Evolutionary conservation across 2,113 vertebrate species (phyloP).

Genomic region (Psilopsiagon aurifrons): DNA sequence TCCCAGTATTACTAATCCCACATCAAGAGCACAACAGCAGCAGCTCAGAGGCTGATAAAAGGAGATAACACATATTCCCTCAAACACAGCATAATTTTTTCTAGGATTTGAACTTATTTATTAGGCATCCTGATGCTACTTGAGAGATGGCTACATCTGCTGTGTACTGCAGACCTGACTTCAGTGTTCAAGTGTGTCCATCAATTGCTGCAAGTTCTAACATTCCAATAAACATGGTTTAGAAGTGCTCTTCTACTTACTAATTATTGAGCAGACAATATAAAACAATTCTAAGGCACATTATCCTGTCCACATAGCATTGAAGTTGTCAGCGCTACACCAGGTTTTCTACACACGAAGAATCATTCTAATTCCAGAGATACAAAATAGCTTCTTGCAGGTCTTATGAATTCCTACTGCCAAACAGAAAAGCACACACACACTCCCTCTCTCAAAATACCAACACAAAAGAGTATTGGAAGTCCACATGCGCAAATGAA

Average conservation of each 20-base stretch:
- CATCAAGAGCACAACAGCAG: conserved; percentile 16
- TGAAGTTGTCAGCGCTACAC: neutral
- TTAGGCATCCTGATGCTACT: neutral
- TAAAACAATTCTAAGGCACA: neutral
- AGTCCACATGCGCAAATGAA: neutral
- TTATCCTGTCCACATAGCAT: neutral
- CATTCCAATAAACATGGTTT: neutral
- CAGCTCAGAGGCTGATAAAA: conserved; percentile 38
- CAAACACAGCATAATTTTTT: conserved; percentile 40
- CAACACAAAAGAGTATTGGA: neutral
- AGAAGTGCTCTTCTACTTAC: neutral
- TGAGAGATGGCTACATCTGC: neutral
- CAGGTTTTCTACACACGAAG: neutral
- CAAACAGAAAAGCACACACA: neutral
- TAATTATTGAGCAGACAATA: neutral
- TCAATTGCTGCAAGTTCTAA: neutral
- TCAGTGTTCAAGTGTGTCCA: neutral
- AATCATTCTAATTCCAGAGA: neutral
- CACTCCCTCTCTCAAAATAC: neutral
- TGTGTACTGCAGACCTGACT: neutral
- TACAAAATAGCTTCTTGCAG: neutral
- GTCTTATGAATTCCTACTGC: neutral
- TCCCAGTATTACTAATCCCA: conserved; percentile 38
- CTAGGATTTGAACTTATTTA: conserved; percentile 47
- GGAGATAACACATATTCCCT: conserved; percentile 35